Conservation (phyloP, 2,113 vertebrate genomes). For the Seriola aureovittata region DNA sequence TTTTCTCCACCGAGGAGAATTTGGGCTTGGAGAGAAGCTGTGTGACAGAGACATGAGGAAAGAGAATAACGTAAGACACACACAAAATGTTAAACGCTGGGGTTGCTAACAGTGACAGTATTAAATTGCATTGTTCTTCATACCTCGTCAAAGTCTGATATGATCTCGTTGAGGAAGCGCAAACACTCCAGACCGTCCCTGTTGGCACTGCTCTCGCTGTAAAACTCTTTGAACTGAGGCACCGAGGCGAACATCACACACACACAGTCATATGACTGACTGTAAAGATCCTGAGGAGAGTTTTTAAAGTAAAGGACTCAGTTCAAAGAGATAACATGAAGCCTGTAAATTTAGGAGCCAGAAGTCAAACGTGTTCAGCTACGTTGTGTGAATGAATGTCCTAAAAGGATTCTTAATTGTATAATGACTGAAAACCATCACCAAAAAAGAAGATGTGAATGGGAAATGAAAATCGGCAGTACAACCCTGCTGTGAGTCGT, state of each 20-base stretch:
- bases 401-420: no score
- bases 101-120: not conserved
- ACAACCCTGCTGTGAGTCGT: not conserved
- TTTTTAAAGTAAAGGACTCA: not conserved
- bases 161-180: constrained; percentile 93
- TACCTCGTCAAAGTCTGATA: constrained; percentile 94
- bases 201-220: constrained; percentile 89
- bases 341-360: no score
- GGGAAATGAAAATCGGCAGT: not conserved
- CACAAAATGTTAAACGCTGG: not conserved
- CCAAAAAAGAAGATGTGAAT: not conserved
- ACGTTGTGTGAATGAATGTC: not conserved
- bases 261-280: constrained; percentile 90
- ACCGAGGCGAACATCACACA: constrained; percentile 94
- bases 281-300: constrained; percentile 89
- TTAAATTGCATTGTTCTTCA: not conserved
- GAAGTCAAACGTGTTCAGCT: not conserved
- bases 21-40: constrained; percentile 92
- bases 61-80: not conserved
- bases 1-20: constrained; percentile 91
- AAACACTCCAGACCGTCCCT: constrained; percentile 91
- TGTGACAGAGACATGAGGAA: not conserved
- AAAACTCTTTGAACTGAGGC: constrained; percentile 93
- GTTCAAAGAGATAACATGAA: not conserved
- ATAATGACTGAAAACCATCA: no score